These are phyloP conservation scores for Athene cunicularia DNA, from an alignment of 2,113 vertebrate species.

Conservation along the genomic window DNA sequence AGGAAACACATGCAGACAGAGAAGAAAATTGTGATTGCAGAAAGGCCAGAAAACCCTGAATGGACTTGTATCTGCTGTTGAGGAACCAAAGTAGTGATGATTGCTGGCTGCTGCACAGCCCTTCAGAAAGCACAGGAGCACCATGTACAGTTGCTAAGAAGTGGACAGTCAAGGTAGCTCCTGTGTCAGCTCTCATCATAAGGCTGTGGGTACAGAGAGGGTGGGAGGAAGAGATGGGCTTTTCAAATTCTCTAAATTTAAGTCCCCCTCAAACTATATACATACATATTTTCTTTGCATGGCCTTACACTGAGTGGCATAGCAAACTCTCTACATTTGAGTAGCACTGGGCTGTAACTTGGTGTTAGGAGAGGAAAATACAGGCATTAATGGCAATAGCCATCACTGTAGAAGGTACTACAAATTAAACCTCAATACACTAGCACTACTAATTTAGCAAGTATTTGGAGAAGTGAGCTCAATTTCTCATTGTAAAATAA, in stretches of 20 bases:
- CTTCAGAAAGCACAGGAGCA: background rate
- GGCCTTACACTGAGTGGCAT: rapidly evolving
- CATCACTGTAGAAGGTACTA: background rate
- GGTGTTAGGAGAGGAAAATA: rapidly evolving
- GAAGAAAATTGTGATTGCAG: background rate
- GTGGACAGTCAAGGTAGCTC: background rate
- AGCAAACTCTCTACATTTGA: background rate
- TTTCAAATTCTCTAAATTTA: background rate
- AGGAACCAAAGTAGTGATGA: background rate
- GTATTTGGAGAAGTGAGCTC: background rate
- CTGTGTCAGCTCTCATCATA: background rate
- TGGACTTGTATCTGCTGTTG: background rate
- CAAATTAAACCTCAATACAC: background rate
- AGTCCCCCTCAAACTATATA: background rate
- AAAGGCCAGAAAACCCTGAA: background rate
- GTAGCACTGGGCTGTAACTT: background rate
- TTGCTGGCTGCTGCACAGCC: rapidly evolving
- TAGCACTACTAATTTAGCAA: background rate
- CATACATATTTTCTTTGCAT: background rate
- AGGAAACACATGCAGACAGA: background rate
- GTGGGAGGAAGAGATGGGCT: background rate
- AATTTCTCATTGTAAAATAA: background rate
- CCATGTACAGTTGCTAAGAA: rapidly evolving
- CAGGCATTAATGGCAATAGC: background rate
- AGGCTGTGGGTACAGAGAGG: background rate